phyloP scores from a whole-genome alignment of 2,888 invertebrate genomes.

The Drosophila austrosaltans region DNA sequence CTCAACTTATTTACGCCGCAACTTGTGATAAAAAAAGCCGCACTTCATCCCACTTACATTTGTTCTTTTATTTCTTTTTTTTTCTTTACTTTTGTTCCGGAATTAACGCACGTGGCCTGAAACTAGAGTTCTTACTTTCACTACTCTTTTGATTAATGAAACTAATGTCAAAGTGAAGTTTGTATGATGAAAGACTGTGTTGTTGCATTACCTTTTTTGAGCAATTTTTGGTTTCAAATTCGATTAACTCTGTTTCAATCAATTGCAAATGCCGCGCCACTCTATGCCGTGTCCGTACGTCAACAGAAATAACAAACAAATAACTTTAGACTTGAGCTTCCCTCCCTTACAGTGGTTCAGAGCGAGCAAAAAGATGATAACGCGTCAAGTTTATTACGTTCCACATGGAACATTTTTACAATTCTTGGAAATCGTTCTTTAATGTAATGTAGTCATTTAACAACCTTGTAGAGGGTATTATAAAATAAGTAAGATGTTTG shows the following conservation, averaged over 20 bases:
- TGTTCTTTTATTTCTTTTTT: not conserved
- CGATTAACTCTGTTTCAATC: not conserved
- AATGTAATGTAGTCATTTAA: too few relatives aligned
- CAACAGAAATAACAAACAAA: conserved; percentile 3
- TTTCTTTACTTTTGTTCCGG: not conserved
- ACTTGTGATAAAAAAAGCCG: conserved; percentile 7
- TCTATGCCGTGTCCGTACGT: not conserved
- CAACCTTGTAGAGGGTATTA: too few relatives aligned
- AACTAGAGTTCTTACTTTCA: not conserved
- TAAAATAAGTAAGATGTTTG: too few relatives aligned
- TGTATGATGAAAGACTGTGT: not conserved
- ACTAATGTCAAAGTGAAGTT: not conserved
- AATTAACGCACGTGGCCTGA: not conserved
- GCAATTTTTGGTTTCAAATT: not conserved
- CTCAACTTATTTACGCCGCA: conserved; percentile 3
- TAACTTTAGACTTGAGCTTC: not conserved
- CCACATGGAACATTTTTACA: too few relatives aligned
- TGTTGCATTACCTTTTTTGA: not conserved
- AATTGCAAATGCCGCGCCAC: not conserved
- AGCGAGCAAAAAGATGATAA: not conserved
- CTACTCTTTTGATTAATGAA: not conserved
- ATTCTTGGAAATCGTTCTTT: too few relatives aligned
- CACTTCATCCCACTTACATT: not conserved
- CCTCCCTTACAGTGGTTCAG: not conserved
- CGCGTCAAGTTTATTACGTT: too few relatives aligned